Evolutionary conservation across 2,113 vertebrate genomes (phyloP), one percentile per base, ranked within the genome.

Genomic region (Limanda limanda): DNA sequence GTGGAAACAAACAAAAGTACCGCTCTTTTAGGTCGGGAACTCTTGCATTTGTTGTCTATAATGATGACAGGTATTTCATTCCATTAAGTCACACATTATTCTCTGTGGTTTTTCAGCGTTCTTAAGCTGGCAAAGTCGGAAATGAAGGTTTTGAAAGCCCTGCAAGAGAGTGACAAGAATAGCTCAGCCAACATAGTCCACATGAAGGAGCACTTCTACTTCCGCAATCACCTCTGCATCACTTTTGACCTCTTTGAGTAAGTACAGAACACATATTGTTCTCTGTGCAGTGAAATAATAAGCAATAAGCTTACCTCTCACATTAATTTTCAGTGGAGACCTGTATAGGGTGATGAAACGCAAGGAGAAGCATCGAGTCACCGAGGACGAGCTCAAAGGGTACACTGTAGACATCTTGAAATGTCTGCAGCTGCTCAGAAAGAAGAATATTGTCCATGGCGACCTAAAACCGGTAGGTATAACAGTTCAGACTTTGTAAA

Each of bases 151-250:
- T 68, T 76, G 37, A 51, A 52, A 21, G 9, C 7, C n/a, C 27
- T 76, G 56, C n/a, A 14, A 42, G 25, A 68, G 45, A 18, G 6
- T 10, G 74, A 76, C 58, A 62, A 62, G 47, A 45, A n/a, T 31
- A 68, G 61, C n/a, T 42, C 24, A 14, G 65, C 56, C 21, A 68
- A 45, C 59, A 69, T 69, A 3, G 65, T 31, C 58, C 48, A 76
- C 14, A 68, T 76, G 57, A 62, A 62, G 48, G 74, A 69, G 10
- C n/a, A 31, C 23, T 69, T 68, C 40, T 55, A 42, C 74, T 69
- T 76, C 47, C 48, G 62, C 12, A 61, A 61, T 13, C 65, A 76
- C 48, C 57, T 76, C n/a, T 75, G 74, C 65, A 68, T 76, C 48
- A 31, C 12, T 17, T 76, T 76, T 76, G 45, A 62, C 5, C 74